phyloP scores from a whole-genome alignment of 2,113 vertebrate species.

The Nymphicus hollandicus region DNA sequence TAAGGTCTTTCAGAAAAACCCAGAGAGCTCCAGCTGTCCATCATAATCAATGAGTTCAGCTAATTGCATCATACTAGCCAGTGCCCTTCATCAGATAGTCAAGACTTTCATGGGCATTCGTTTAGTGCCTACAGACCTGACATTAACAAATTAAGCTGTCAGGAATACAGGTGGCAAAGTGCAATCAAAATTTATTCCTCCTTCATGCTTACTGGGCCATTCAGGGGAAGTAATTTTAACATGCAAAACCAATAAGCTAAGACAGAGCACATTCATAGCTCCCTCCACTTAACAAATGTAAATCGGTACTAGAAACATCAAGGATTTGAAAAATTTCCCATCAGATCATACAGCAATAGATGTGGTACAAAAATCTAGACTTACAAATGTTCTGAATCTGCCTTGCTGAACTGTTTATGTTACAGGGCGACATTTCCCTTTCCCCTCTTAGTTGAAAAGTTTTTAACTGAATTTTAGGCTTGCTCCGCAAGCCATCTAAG shows the following conservation, averaged over 20 bases:
- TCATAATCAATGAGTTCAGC: slow-evolving; percentile 21
- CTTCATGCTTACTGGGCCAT: not conserved
- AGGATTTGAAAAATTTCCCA: not conserved
- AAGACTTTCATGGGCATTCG: not conserved
- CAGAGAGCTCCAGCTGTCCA: slow-evolving; percentile 39
- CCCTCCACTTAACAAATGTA: not conserved
- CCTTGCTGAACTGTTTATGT: not conserved
- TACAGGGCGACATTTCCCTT: not conserved
- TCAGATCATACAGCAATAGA: not conserved
- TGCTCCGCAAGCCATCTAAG: not conserved
- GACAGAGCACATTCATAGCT: not conserved
- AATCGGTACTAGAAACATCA: not conserved
- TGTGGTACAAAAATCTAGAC: not conserved
- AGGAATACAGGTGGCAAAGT: slow-evolving; percentile 11
- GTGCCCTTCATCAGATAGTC: slow-evolving; percentile 12
- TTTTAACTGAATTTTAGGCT: not conserved
- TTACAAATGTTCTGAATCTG: not conserved
- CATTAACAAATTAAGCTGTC: slow-evolving; percentile 42
- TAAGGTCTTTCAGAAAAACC: not conserved
- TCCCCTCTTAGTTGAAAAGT: not conserved
- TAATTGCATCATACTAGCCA: slow-evolving; percentile 36
- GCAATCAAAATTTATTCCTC: slow-evolving; percentile 26
- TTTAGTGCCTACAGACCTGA: not conserved
- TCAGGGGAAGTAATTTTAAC: not conserved
- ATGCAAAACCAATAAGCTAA: not conserved